Base-by-base conservation (phyloP, 2,888 invertebrate species). In the Cotesia congregata region DNA sequence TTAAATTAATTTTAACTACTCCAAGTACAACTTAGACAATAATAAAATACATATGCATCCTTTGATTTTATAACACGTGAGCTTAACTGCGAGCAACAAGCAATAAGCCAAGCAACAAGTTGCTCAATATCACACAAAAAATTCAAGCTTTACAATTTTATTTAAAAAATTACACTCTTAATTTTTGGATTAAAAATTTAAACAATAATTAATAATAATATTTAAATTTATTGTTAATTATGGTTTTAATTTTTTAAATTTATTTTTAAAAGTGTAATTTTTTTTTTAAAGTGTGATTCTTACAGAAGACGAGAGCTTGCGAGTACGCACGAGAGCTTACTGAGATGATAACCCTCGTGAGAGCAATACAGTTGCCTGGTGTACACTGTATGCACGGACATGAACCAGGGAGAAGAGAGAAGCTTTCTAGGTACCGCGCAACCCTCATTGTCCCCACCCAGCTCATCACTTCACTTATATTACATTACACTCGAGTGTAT, bases 301-400 rank as follows among this genome's bases (percentile, higher is more conserved):
- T 30, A 30, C 30, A 30, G 30, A 30, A 30, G 30, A 30, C 30
- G 30, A n/a, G 7, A 39, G 38, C n/a, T 5, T 60, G 60, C 20
- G n/a, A 78, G 83, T 83, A 82, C 82, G 84, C 85, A 84, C 85
- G 84, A 83, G 80, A 82, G 83, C 83, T 80, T 83, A 86, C 86
- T 86, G 84, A 83, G 83, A 65, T 67, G 69, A 76, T 68, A 41
- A 40, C 41, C 39, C n/a, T 41, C 67, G 64, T 72, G 9, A 64
- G 41, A 74, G 72, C 20, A 62, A 67, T 38, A 38, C 38, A 62
- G 41, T 71, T 38, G 17, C 39, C 4, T 62, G 61, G 38, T 64
- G 41, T 41, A 64, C 50, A 59, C 50, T 17, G 72, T 76, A 64
- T 67, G n/a, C 39, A 20, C 61, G 61, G 72, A 41, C 72, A 60